Evolutionary conservation across 1,140 invertebrate genomes (phyloP), one percentile per base, ranked within the genome.

Genomic region (Drosophila quadrilineata): DNA sequence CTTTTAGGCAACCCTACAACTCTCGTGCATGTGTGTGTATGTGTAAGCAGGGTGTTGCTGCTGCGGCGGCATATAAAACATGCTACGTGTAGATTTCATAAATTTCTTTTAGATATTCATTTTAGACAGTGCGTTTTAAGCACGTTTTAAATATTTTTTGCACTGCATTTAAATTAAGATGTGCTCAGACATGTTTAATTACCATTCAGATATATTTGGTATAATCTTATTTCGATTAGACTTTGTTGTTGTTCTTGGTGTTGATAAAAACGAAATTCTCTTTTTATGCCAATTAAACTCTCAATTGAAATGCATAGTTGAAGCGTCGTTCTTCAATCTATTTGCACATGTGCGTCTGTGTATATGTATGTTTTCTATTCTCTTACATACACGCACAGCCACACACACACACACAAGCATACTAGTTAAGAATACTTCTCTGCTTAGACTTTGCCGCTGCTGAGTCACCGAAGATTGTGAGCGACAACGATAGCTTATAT

Each of bases 21-120:
- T 53, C 46, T 43, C 33, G 19, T 49, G 46, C 62, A 22, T 19
- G 28, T 49, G 12, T 67, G 62, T 53, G 76, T 72, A 38, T 69
- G 58, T 60, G 54, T 63, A 43, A 58, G 57, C 38, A 60, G 69
- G 73, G 73, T 84, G 65, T 65, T 73, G 43, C 69, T 73, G 54
- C 46, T 64, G 45, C 53, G 41, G 62, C 54, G 56, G 59, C 64
- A 75, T 79, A 68, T 68, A 75, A 85, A 85, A 84, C 75, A 79
- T 66, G 79, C 79, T 79, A 85, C 79, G 79, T 85, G 79, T 85
- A 85, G 80, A 75, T 86, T 85, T 85, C 45, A 56, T 56, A n/a
- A n/a, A n/a, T 52, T 67, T 62, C 38, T 63, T 71, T 26, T 36
- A 63, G 33, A 63, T 41, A 28, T 41, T 50, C 28, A 35, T 40